phyloP scores from a whole-genome alignment of 2,888 invertebrate species.

The Flabesymbios commensalis region DNA sequence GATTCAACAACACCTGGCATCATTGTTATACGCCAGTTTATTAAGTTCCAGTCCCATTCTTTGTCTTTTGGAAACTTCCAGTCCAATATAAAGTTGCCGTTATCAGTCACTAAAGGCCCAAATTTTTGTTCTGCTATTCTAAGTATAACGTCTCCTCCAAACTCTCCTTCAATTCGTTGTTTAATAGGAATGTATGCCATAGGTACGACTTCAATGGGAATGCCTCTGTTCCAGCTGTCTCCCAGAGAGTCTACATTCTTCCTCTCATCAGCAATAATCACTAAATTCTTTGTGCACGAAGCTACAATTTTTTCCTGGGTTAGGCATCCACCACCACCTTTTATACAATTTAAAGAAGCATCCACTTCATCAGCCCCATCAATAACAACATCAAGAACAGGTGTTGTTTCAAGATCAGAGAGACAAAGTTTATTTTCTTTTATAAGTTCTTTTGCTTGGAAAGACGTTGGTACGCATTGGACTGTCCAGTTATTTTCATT shows the following conservation, averaged over 20 bases:
- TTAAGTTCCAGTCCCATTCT: conserved; percentile 60
- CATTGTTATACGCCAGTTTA: conserved; percentile 67
- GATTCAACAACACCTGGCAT: conserved; percentile 91
- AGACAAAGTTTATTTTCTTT: conserved; percentile 76
- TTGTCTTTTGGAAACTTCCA: conserved; percentile 75
- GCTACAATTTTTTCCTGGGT: conserved; percentile 97
- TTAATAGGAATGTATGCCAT: conserved; percentile 86
- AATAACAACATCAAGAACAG: conserved; percentile 89
- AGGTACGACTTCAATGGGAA: conserved; percentile 95
- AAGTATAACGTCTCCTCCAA: conserved; percentile 77
- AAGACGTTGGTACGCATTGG: conserved; percentile 85
- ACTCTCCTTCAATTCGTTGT: conserved; percentile 69
- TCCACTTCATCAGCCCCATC: conserved; percentile 99
- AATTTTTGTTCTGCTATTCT: conserved; percentile 88
- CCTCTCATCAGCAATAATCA: conserved; percentile 89
- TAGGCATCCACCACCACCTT: conserved; percentile 97
- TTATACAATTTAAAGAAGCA: conserved; percentile 81
- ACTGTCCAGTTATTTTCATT: conserved; percentile 75
- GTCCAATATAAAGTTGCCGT: conserved; percentile 95
- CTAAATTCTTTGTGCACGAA: conserved; percentile 81
- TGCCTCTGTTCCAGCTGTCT: conserved; percentile 86
- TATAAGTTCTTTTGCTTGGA: conserved; percentile 81
- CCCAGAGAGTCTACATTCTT: conserved; percentile 84
- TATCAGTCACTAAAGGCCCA: conserved; percentile 95
- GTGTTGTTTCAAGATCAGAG: conserved; percentile 86